Conservation (phyloP, 53 echinoderm and acorn worm genomes). For the Stichopus horrens region DNA sequence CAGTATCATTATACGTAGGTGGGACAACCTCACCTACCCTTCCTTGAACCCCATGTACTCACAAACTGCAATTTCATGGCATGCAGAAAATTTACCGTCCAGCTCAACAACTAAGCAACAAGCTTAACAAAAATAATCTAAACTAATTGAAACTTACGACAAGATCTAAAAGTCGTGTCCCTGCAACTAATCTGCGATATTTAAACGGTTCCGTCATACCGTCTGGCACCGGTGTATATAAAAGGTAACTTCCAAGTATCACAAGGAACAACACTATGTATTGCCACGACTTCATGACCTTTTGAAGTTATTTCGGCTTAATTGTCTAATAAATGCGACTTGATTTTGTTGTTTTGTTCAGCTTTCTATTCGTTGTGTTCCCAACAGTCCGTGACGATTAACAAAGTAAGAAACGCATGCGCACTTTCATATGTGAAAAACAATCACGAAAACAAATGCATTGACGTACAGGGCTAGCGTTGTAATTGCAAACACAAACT, state of each 20-base stretch:
- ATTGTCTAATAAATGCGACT: too few species aligned
- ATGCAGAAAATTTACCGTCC: background rate
- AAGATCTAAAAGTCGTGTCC: conserved; percentile 12
- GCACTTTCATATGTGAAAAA: too few species aligned
- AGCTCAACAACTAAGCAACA: background rate
- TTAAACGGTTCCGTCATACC: conserved; percentile 14
- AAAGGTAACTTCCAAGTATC: background rate
- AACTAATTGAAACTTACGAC: conserved; percentile 30
- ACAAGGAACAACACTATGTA: background rate
- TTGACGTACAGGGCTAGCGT: too few species aligned
- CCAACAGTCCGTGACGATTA: too few species aligned
- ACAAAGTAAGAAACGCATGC: too few species aligned
- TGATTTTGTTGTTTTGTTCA: too few species aligned
- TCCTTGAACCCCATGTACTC: too few species aligned
- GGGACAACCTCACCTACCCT: background rate
- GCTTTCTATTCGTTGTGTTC: too few species aligned
- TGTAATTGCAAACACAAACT: too few species aligned
- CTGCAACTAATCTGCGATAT: conserved; percentile 5
- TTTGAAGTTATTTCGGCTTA: background rate
- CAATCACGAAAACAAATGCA: too few species aligned
- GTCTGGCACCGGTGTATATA: conserved; percentile 32
- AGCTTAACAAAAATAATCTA: background rate
- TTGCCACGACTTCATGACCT: conserved; percentile 11
- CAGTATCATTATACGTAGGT: background rate
- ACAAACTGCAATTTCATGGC: background rate